Evolutionary conservation across 2,888 invertebrate species (phyloP), one percentile per base, ranked within the genome.

Genomic region (Heliconius cydno): DNA sequence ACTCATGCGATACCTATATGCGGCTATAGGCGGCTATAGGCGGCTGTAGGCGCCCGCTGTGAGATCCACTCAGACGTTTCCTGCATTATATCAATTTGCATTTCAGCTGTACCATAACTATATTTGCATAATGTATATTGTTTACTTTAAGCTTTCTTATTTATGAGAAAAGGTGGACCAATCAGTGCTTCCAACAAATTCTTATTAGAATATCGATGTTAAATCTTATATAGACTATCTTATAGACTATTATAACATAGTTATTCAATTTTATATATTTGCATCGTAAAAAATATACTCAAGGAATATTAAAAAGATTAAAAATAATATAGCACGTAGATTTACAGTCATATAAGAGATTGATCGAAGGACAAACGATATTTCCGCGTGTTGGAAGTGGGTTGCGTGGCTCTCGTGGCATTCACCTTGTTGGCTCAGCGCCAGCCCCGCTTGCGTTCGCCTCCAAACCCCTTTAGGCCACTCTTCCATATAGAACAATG

Each of bases 71-170:
- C 94, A 94, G 94, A 94, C 94, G 94, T 92, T 94, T 94, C 94
- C 94, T 94, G 94, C 94, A 93, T 94, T 94, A 94, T 94, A 94
- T 92, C 91, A 92, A 94, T 94, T 94, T 94, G 94, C 93, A 94
- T 94, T 94, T 93, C 93, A 93, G 91, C 88, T 90, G 83, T 82
- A 77, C 79, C 80, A 82, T 84, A 82, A 72, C 81, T 82, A 83
- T 82, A 80, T 82, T 75, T 30, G 46, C 34, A 77, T 77, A 70
- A 74, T 57, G 41, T 66, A 25, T 75, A 41, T 57, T 75, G 25
- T 65, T 30, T 75, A 46, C 9, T 76, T 34, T 25, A 65, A 41
- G 25, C 1, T 73, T 15, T 60, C n/a, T 34, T 60, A 73, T 60
- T 34, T 34, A 34, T 60, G 6, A 19, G 6, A 57, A 1, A n/a